Evolutionary conservation across 2,888 invertebrate genomes (phyloP).

Genomic region (Pollenia angustigena): DNA sequence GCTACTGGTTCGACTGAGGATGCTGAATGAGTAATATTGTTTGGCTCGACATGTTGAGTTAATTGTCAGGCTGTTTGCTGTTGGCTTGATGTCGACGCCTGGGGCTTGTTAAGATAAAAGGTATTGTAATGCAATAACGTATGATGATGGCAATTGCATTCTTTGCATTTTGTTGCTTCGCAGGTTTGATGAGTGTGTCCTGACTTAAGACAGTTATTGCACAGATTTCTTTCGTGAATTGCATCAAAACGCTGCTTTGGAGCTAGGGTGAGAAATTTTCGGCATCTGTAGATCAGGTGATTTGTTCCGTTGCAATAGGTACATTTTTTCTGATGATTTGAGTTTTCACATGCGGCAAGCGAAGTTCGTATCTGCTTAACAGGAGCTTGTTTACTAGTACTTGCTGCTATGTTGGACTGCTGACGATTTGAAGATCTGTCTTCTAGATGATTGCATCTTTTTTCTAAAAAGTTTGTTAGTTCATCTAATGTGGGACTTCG

Average conservation of each 20-base stretch:
- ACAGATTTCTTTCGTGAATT: slow-evolving; percentile 48
- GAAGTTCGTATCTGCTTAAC: too few relatives aligned
- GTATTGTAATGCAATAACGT: slow-evolving; percentile 29
- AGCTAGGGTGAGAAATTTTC: slow-evolving; percentile 17
- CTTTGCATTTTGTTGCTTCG: neutral
- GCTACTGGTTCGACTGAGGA: too few relatives aligned
- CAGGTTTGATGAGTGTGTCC: slow-evolving; percentile 28
- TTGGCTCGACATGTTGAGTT: too few relatives aligned
- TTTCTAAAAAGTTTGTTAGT: slow-evolving; percentile 37
- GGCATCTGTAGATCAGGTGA: slow-evolving; percentile 33
- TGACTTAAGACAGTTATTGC: slow-evolving; percentile 56
- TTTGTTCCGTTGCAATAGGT: slow-evolving; percentile 25
- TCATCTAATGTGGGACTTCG: slow-evolving; percentile 9
- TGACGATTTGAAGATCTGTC: slow-evolving; percentile 32
- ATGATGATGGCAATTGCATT: neutral
- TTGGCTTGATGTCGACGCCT: too few relatives aligned
- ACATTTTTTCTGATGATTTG: neutral
- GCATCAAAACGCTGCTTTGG: slow-evolving; percentile 57
- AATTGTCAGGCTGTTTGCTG: too few relatives aligned
- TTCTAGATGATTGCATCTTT: slow-evolving; percentile 51
- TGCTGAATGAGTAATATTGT: too few relatives aligned
- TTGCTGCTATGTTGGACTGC: neutral
- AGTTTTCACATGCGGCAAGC: slow-evolving; percentile 1
- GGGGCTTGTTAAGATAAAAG: slow-evolving; percentile 22
- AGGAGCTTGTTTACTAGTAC: too few relatives aligned